Evolutionary conservation across 2,797 vertebrate species (phyloP).

Genomic region (Hydrophis major): DNA sequence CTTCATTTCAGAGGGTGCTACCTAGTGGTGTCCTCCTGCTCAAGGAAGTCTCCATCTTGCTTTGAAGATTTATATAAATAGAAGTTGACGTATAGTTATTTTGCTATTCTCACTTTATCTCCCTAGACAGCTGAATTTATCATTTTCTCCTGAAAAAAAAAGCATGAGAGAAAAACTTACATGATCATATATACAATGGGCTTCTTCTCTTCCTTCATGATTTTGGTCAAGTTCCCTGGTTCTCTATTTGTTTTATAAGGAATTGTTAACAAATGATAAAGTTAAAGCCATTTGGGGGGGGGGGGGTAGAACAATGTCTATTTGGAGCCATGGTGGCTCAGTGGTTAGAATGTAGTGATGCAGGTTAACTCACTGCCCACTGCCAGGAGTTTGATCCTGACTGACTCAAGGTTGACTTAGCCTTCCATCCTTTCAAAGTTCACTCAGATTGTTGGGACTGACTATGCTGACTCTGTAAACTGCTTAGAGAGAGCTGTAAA

Average conservation of each 20-base stretch:
- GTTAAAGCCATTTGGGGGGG: background rate
- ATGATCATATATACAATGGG: background rate
- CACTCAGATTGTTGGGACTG: background rate
- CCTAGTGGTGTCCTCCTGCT: background rate
- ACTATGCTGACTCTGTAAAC: background rate
- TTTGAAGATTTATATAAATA: background rate
- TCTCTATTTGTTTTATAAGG: background rate
- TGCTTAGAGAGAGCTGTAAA: background rate
- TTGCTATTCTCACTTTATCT: background rate
- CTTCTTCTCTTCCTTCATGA: background rate
- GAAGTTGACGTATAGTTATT: background rate
- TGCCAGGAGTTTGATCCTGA: background rate
- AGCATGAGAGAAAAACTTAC: background rate
- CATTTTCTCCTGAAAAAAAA: background rate
- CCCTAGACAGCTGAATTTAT: background rate
- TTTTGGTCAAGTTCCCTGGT: background rate
- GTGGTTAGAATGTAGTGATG: background rate
- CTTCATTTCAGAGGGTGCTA: background rate
- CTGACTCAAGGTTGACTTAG: background rate
- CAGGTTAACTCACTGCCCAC: background rate
- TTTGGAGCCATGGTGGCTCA: background rate
- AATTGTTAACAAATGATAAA: background rate
- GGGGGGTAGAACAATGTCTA: background rate
- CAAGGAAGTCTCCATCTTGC: background rate
- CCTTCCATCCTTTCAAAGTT: background rate